Base-by-base conservation (phyloP, 2,113 vertebrate genomes). In the Marmota monax region DNA sequence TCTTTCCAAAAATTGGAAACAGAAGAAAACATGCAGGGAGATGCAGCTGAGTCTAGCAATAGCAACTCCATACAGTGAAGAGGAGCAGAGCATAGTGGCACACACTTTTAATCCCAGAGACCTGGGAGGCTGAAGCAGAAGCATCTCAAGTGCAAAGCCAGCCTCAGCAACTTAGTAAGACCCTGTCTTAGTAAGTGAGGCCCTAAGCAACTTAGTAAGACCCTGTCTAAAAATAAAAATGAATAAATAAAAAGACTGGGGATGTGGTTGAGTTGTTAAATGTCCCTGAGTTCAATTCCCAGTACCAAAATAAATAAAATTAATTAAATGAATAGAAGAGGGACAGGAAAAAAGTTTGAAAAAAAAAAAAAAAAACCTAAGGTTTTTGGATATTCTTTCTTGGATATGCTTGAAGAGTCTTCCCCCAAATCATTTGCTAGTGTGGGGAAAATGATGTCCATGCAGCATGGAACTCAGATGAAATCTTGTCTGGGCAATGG, bases 21-120 rank as follows among this genome's bases (percentile, higher is more conserved):
- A 51, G 48, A 51, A 51, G 27, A 70, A 63, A 29, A 69, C 20
- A 39, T 67, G 2, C 8, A 51, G 13, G 27, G 25, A 78, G 12
- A 37, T 4, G 0, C 0, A 6, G 18, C 2, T 39, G 25, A 53
- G 1, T 1, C 25, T 7, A 37, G 34, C 4, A 76, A 25, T 2
- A 37, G 1, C 0, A 76, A 56, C 17, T 53, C 39, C n/a, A 45
- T 53, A 34, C 65, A 42, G 32, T 48, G 7, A 70, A 56, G 4
- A 69, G 53, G 17, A 32, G 4, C 20, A 22, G 56, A 17, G 56
- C 20, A 7, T 58, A 7, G 20, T 22, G 56, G 56, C 7, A 22
- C 20, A 23, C 20, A 22, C 20, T 58, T 58, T 18, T 22, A 58
- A 58, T 58, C 7, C 56, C 56, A 56, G 56, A 6, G 18, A 56